Evolutionary conservation across 2,888 invertebrate species (phyloP).

Genomic region (Ormyrus pomaceus): DNA sequence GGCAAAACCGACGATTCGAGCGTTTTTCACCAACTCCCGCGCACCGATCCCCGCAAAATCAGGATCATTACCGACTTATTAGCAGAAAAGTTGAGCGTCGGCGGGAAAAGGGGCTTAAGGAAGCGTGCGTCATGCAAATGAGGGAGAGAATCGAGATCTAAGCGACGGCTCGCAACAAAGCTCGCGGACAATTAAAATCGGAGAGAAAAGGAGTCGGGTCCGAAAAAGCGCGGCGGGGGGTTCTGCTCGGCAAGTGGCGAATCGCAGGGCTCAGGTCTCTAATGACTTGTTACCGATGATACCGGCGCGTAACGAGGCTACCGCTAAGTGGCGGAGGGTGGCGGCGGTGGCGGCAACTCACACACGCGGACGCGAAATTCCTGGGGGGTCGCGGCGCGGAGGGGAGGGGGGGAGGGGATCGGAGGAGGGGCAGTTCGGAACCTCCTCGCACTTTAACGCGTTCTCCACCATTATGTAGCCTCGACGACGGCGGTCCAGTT

Average conservation of each 20-base stretch:
- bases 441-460: slow-evolving; percentile 60
- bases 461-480: slow-evolving; percentile 64
- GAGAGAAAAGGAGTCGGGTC: not conserved
- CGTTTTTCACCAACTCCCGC: too few relatives aligned
- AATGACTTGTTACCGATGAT: slow-evolving; percentile 70
- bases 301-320: slow-evolving; percentile 65
- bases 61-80: too few relatives aligned
- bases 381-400: slow-evolving; percentile 51
- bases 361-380: slow-evolving; percentile 59
- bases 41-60: too few relatives aligned
- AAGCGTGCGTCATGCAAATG: too few relatives aligned
- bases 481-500: slow-evolving; percentile 65
- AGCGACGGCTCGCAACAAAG: not conserved
- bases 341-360: slow-evolving; percentile 23
- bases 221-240: too few relatives aligned
- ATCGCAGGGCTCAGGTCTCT: slow-evolving; percentile 59
- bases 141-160: not conserved
- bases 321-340: slow-evolving; percentile 66
- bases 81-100: too few relatives aligned
- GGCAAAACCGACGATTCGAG: too few relatives aligned
- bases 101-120: too few relatives aligned
- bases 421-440: slow-evolving; percentile 46
- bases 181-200: slow-evolving; percentile 27
- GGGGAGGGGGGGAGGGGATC: not conserved
- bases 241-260: not conserved